A percentile compares a stretch with the other conserved stretches of the same genome.
These are phyloP conservation scores for Nezara viridula DNA, from an alignment of 2,888 invertebrate species.

Conservation along the genomic window DNA sequence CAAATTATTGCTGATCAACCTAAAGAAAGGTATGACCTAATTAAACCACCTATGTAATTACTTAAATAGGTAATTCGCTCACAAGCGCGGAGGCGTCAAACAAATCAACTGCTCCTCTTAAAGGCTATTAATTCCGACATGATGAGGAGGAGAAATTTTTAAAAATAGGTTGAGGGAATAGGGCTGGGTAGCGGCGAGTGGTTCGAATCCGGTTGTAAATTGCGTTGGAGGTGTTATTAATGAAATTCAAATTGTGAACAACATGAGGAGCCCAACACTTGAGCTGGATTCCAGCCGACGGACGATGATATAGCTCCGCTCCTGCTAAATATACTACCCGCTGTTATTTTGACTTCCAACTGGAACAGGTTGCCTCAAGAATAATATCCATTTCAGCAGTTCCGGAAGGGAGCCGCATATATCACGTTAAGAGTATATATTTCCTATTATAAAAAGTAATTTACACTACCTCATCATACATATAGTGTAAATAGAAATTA, in stretches of 20 bases:
- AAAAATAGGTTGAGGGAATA: not conserved
- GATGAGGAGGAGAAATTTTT: slow-evolving; percentile 21
- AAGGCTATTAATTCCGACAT: not conserved
- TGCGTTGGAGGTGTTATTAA: not conserved
- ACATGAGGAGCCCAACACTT: too few species aligned
- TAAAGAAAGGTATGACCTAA: not conserved
- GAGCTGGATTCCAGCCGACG: not conserved
- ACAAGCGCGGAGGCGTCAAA: not conserved
- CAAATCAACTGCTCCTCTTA: not conserved
- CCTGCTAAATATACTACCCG: not conserved
- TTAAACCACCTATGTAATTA: not conserved
- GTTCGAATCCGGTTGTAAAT: slow-evolving; percentile 6
- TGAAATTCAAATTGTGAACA: not conserved
- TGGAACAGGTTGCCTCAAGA: not conserved
- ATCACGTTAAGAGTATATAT: too few species aligned
- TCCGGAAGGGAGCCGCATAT: not conserved
- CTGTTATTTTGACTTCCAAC: not conserved
- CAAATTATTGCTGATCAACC: not conserved
- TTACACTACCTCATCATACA: too few species aligned
- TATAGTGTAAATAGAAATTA: too few species aligned
- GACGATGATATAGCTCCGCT: not conserved
- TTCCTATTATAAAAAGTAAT: too few species aligned
- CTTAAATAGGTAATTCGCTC: not conserved
- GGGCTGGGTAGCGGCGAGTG: not conserved
- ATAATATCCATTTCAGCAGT: not conserved